Conservation (phyloP, 2,888 invertebrate species). For the Linnaemya tessellans region DNA sequence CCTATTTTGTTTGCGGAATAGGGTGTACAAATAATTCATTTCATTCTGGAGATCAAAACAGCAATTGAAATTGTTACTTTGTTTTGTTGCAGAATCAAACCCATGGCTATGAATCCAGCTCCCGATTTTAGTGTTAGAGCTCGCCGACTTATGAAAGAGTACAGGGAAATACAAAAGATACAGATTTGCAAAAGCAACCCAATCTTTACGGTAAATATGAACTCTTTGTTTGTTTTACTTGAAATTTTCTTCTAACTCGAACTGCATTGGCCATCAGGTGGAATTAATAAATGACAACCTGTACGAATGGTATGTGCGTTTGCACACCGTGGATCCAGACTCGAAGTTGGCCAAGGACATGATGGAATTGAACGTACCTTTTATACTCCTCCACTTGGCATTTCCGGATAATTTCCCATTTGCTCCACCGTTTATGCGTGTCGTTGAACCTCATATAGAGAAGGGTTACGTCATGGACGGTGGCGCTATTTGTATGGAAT, state of each 20-base stretch:
- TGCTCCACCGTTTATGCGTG: conserved; percentile 93
- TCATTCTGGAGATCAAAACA: too few species aligned
- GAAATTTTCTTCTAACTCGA: neutral
- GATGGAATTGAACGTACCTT: conserved; percentile 89
- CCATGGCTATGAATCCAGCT: conserved; percentile 61
- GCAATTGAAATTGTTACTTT: neutral
- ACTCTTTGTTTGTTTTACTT: neutral
- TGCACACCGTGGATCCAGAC: conserved; percentile 92
- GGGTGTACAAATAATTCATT: too few species aligned
- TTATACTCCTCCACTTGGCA: conserved; percentile 90
- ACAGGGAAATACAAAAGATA: conserved; percentile 90
- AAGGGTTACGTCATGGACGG: conserved; percentile 96
- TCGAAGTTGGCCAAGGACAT: conserved; percentile 93
- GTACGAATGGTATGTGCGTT: conserved; percentile 93
- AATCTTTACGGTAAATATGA: conserved; percentile 87
- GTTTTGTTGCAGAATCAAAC: conserved; percentile 60
- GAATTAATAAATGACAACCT: conserved; percentile 93
- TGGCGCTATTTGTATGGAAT: conserved; percentile 94
- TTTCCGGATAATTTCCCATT: conserved; percentile 96
- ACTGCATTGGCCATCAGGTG: conserved; percentile 83
- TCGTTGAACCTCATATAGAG: conserved; percentile 91
- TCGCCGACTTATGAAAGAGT: conserved; percentile 93
- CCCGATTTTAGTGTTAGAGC: conserved; percentile 88
- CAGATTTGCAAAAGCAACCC: conserved; percentile 89
- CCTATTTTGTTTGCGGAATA: too few species aligned